A percentile compares a stretch with the other conserved stretches of the same genome.
phyloP scores from a whole-genome alignment of 1,140 invertebrate species.

The Aphaenogaster rudis region DNA sequence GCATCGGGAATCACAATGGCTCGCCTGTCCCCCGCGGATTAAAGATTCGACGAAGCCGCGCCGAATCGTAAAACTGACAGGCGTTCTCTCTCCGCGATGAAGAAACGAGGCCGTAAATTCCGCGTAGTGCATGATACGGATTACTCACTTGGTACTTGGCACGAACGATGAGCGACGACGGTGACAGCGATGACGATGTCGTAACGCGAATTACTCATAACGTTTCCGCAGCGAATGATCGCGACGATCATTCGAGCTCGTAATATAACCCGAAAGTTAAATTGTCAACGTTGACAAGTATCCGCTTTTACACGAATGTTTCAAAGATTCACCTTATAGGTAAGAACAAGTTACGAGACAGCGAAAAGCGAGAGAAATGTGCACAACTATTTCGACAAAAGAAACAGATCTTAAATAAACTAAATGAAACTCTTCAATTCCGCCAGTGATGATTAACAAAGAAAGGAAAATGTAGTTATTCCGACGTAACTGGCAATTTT shows the following conservation, averaged over 20 bases:
- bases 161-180: conserved; percentile 10
- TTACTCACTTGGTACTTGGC: conserved; percentile 28
- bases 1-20: neutral
- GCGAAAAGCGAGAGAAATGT: neutral
- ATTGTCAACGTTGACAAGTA: neutral
- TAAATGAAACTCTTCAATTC: too few species aligned
- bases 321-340: neutral
- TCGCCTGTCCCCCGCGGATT: neutral
- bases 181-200: conserved; percentile 6
- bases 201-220: conserved; percentile 64
- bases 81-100: neutral
- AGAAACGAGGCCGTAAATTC: conserved; percentile 45
- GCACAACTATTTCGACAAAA: neutral
- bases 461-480: too few species aligned
- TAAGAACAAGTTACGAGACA: neutral
- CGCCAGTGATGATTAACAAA: too few species aligned
- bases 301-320: neutral
- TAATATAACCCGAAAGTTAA: conserved; percentile 51
- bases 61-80: conserved; percentile 41
- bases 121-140: conserved; percentile 22
- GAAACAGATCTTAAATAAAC: neutral
- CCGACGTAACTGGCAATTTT: too few species aligned
- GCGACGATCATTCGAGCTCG: conserved; percentile 1
- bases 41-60: conserved; percentile 26
- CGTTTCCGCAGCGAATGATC: conserved; percentile 29